These are phyloP conservation scores for Papilio xuthus DNA, from an alignment of 1,140 invertebrate genomes.

Conservation along the genomic window DNA sequence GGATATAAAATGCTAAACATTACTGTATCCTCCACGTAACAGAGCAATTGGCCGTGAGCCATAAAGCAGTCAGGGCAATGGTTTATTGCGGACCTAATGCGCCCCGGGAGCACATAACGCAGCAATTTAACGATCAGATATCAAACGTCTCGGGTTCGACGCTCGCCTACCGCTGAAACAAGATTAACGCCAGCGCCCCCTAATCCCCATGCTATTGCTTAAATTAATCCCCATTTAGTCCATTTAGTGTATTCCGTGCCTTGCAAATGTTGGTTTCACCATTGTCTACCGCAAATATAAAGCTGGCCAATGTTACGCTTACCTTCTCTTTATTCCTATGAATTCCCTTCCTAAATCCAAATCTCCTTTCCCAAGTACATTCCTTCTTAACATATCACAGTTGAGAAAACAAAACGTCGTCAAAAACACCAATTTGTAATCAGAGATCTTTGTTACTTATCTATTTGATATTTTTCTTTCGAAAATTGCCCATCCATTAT, in stretches of 20 bases:
- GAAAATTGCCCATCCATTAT: no score
- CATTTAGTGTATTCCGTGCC: not conserved
- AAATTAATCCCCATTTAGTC: conserved; percentile 2
- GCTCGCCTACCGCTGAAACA: conserved; percentile 21
- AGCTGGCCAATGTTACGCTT: not conserved
- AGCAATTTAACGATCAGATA: conserved; percentile 26
- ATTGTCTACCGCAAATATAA: not conserved
- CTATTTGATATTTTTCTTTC: no score
- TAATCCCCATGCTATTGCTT: conserved; percentile 20
- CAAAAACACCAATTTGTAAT: no score
- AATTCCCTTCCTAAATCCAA: not conserved
- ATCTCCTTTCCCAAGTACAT: not conserved
- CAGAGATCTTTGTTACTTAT: no score
- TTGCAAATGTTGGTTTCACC: not conserved
- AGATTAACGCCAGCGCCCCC: conserved; percentile 19
- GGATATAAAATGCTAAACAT: conserved; percentile 27
- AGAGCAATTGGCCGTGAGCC: conserved; percentile 22
- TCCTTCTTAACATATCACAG: no score
- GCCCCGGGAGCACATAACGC: conserved; percentile 17
- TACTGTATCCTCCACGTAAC: conserved; percentile 21
- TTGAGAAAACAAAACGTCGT: no score
- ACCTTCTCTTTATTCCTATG: not conserved
- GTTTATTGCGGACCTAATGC: conserved; percentile 19
- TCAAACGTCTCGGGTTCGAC: conserved; percentile 23
- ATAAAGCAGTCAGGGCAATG: conserved; percentile 23